Base-by-base conservation (phyloP, 1,140 invertebrate species). In the Odontomachus brunneus region DNA sequence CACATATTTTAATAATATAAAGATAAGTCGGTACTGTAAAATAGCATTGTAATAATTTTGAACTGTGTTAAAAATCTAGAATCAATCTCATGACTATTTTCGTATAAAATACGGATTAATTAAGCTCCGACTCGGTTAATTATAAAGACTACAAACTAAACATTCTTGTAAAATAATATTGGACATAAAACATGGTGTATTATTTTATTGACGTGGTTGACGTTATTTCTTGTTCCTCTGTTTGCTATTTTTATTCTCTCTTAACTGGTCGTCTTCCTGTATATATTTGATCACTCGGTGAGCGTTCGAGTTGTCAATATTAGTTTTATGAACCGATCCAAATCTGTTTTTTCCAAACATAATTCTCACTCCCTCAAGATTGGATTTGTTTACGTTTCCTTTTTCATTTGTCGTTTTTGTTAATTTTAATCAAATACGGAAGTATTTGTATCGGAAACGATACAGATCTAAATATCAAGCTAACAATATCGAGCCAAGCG, bases 191-290 rank as follows among this genome's bases (percentile, higher is more conserved):
- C 17, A 14, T 4, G 14, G n/a, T 19, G 9, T 15, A 7, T 29
- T 17, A 33, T 26, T 14, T 19, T 53, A 44, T 75, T 67, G 24
- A 65, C 0, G 22, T 33, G 33, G 0, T 19, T 15, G 5, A 0
- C 1, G 3, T 4, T 55, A 24, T n/a, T 2, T 53, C 9, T 55
- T 66, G 24, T 55, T 55, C 9, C 38, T 33, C 29, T 24, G 17
- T 19, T 12, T 69, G 67, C 26, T 57, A 78, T 69, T 69, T 69
- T 44, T 57, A 22, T 14, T 67, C 3, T 11, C 26, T 67, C 12
- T 4, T 3, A 17, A 44, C 44, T 24, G 67, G 3, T 44, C 26
- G 29, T 51, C 22, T 69, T 55, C 29, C 51, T 53, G 51, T 76
- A 5, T 55, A n/a, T 9, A 78, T 69, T 51, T 66, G 33, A 22